Base-by-base conservation (phyloP, 2,797 vertebrate species). In the Poeciliopsis paucimaculata region DNA sequence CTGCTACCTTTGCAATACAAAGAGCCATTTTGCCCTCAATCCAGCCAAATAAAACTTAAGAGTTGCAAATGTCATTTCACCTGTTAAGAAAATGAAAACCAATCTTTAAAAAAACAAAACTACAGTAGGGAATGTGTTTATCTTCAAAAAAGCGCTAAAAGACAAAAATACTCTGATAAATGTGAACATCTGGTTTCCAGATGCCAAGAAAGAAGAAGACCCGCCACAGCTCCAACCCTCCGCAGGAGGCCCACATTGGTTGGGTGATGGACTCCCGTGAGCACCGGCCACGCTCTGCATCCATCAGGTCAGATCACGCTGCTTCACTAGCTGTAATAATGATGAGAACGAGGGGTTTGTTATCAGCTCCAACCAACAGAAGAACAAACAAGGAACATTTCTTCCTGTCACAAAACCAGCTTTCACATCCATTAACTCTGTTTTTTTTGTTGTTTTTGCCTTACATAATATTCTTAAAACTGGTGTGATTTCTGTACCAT, bases 211-310 rank as follows among this genome's bases (percentile, higher is more conserved):
- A 98, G 91, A 97, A 96, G 90, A 98, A 98, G 94, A 98, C 97
- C 1, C 94, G 97, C 34, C 97, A 97, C 90, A 97, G 97, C 86
- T 96, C 96, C 15, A 97, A 97, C 90, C 97, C 97, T 41, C 97
- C 97, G 1, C 92, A 97, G 84, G 98, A 98, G 92, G 95, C 95
- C 73, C 98, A 98, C 31, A 96, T 98, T 78, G 98, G 97, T 86
- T 98, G 97, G 97, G 97, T 99, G 89, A 99, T 99, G 98, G 98
- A 99, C 93, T 97, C 97, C 53, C 95, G 96, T 57, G 97, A 98
- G 60, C 97, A 98, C 82, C 94, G 96, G 78, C 95, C 97, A 2
- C 95, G 96, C 88, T 94, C 97, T 4, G 91, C 96, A 2, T 97
- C 97, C 81, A 91, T 97, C 93, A 98, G 98, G 98, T 98, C 80